Conservation (phyloP, 2,888 invertebrate genomes). For the Drosophila cognata region DNA sequence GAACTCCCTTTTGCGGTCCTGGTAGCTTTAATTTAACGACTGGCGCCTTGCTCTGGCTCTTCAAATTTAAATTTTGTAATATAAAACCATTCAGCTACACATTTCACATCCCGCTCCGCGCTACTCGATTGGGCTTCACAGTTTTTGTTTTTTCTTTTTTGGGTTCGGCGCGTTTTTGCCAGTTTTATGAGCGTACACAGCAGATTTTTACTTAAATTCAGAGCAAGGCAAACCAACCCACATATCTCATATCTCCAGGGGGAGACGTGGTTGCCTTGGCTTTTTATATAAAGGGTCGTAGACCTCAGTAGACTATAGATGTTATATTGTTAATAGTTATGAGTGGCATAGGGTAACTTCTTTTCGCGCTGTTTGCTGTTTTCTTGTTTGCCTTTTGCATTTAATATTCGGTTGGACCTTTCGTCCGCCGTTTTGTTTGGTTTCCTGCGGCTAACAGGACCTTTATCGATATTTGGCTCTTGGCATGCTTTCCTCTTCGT, state of each 20-base stretch:
- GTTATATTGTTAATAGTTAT: background rate
- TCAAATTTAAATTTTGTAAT: slow-evolving; percentile 44
- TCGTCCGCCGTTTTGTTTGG: slow-evolving; percentile 39
- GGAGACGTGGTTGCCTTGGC: slow-evolving; percentile 11
- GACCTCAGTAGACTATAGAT: background rate
- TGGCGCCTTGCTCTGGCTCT: slow-evolving; percentile 45
- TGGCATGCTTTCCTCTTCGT: slow-evolving; percentile 44
- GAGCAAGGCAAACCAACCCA: slow-evolving; percentile 12
- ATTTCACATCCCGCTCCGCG: slow-evolving; percentile 2
- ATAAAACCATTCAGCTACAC: background rate
- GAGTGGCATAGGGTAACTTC: slow-evolving; percentile 18
- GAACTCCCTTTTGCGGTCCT: slow-evolving; percentile 14
- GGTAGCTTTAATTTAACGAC: slow-evolving; percentile 74
- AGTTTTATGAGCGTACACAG: slow-evolving; percentile 65
- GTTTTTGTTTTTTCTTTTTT: slow-evolving; percentile 16
- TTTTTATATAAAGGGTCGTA: slow-evolving; percentile 2
- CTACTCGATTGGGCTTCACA: background rate
- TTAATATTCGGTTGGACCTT: slow-evolving; percentile 62
- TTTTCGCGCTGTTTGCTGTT: slow-evolving; percentile 15
- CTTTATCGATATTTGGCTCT: slow-evolving; percentile 71
- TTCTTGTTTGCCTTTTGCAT: slow-evolving; percentile 17
- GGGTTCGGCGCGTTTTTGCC: slow-evolving; percentile 29
- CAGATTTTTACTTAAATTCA: slow-evolving; percentile 45
- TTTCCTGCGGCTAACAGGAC: slow-evolving; percentile 66
- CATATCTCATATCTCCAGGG: background rate